Evolutionary conservation across 2,113 vertebrate genomes (phyloP), one percentile per base, ranked within the genome.

Genomic region (Pygoscelis adeliae): DNA sequence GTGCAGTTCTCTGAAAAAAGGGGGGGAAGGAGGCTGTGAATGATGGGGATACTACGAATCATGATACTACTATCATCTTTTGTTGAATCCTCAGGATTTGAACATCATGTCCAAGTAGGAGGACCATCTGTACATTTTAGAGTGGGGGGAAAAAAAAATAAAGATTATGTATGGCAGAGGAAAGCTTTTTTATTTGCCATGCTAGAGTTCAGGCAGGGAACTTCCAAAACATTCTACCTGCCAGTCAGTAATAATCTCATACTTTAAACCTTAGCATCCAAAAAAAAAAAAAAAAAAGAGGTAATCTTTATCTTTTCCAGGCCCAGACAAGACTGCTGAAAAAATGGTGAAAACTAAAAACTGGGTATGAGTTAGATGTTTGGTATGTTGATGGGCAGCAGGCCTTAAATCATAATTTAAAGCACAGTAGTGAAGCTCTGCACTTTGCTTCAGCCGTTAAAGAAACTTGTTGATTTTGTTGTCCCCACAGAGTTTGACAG

Each of bases 161-260:
- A 65, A 67, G n/a, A 52, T 2, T 44, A 12, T 0, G 0, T 55
- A 84, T 9, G 5, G 63, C 22, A 83, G 23, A 81, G 17, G 8
- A 87, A 90, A 88, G 15, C 2, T 79, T 83, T 74, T 85, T 55
- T 46, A 36, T 76, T 61, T 74, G n/a, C 25, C 47, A 55, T 36
- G 30, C 34, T 46, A 50, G 42, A 50, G 15, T 44, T 53, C 71
- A 83, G 46, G 23, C 44, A 83, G 8, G 16, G 19, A 83, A 83
- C 14, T 86, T 89, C 26, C 13, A 63, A 72, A 87, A 85, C 21
- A 70, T 10, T 30, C 38, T 73, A 70, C 49, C 53, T 82, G 26
- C 18, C 40, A 87, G 40, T 30, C 69, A 87, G 61, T n/a, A 92
- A 78, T 42, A 44, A 84, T 44, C 42, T 79, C 80, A 42, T 49